Base-by-base conservation (phyloP, 2,888 invertebrate genomes). In the Arctia plantaginis region DNA sequence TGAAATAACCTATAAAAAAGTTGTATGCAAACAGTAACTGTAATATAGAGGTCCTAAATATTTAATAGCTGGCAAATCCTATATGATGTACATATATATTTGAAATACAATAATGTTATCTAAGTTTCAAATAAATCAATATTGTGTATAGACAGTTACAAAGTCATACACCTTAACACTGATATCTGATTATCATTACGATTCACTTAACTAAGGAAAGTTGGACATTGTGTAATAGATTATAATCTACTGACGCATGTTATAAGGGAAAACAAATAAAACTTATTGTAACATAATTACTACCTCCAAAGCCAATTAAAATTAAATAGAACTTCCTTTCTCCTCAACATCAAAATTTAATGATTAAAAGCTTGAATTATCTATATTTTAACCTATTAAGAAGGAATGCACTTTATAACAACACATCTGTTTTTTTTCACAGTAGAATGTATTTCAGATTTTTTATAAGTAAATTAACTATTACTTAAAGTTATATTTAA, bases 251-350 rank as follows among this genome's bases (percentile, higher is more conserved):
- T 51, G 51, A 51, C 68, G 10, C 51, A 69, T 35, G 23, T 35
- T 15, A 51, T n/a, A 35, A 12, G 23, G 51, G 33, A 51, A 47
- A 51, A 23, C 47, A 69, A 51, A 65, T 65, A 20, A 65, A 69
- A 15, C 64, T 39, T 23, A 23, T 33, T 27, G 30, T 73, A 65
- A 55, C 51, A 30, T 44, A n/a, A 44, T 33, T 33, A 72, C 7
- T n/a, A 44, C 6, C 44, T 72, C 44, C 18, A 41, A 18, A 33
- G 15, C 67, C 30, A 67, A 23, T 44, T 27, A 72, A n/a, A 39
- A 41, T 41, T 44, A 66, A 44, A 55, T 51, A 30, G 41, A 69
- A 66, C 15, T 44, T 69, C 65, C 51, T 69, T 69, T 41, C 69
- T 69, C 55, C 69, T 69, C 68, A 30, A 41, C 23, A 41, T 69